Percentiles rank a stretch among this genome's conserved stretches.
phyloP scores from a whole-genome alignment of 2,113 vertebrate genomes.

The Ceratotherium simum region DNA sequence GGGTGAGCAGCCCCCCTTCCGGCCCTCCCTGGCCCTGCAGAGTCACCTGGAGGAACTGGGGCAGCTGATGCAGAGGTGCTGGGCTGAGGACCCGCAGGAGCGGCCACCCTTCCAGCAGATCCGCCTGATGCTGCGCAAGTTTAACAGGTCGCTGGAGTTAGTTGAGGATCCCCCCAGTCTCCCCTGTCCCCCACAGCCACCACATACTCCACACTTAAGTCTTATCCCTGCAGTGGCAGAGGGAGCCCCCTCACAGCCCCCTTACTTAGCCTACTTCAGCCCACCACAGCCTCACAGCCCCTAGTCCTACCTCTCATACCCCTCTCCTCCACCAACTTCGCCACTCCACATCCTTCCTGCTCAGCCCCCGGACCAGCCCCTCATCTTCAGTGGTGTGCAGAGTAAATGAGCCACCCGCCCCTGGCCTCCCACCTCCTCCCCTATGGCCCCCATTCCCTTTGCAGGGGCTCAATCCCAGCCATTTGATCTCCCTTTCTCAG shows the following conservation, averaged over 20 bases:
- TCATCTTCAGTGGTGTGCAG: neutral
- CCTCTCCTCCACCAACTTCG: neutral
- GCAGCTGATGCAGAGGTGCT: constrained; percentile 94
- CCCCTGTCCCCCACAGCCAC: neutral
- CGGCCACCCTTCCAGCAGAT: constrained; percentile 94
- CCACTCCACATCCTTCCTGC: neutral
- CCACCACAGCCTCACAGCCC: neutral
- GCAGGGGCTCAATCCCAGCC: neutral
- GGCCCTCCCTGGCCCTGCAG: constrained; percentile 89
- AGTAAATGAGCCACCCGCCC: neutral
- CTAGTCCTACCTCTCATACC: neutral
- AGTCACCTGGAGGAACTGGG: constrained; percentile 93
- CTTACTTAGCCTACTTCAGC: neutral
- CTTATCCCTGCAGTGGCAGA: neutral
- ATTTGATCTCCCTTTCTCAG: too few species aligned
- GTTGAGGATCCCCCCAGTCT: rapidly evolving
- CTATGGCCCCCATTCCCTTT: neutral
- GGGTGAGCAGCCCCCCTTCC: constrained; percentile 86
- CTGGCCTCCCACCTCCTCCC: neutral
- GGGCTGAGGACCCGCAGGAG: constrained; percentile 92
- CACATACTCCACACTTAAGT: neutral
- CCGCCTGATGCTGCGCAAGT: constrained; percentile 92
- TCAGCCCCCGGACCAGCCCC: neutral
- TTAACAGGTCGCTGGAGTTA: constrained; percentile 90
- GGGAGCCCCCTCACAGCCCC: neutral